Evolutionary conservation across 2,888 invertebrate species (phyloP), one percentile per base, ranked within the genome.

Genomic region (Tillus elongatus): DNA sequence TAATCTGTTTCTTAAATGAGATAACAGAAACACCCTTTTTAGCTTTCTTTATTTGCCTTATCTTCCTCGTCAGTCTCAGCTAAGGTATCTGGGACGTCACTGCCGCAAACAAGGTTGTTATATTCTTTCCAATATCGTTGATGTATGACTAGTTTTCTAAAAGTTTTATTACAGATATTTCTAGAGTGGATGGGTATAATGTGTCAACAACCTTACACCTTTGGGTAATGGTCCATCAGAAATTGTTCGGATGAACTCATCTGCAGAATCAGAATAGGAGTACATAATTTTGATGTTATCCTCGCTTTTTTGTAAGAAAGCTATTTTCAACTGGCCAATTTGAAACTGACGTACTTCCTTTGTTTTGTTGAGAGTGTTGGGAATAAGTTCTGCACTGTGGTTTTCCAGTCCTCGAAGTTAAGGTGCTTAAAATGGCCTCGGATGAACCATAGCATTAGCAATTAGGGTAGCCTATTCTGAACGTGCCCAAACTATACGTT

Each of bases 381-480:
- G 24, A 19, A 19, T 19, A 19, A 19, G 24, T 19, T 19, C 24
- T 19, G 24, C n/a, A n/a, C 6, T 19, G n/a, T 19, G n/a, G 24
- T 19, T 19, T 19, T 19, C 24, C 24, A 19, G 24, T 19, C 24
- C n/a, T 19, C n/a, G n/a, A 19, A 19, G 24, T 19, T n/a, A n/a
- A 19, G n/a, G 24, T 19, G 24, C 24, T 19, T 19, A 27, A 33
- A 42, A 43, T 8, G 45, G 40, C 30, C 30, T 27, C 26, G 46
- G 48, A 9, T 39, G 35, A 38, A 45, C 47, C 35, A 49, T 37
- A 13, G 51, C 46, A 27, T 36, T 41, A 11, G 37, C 33, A 3
- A 49, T 44, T 16, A 44, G 37, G 13, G 40, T 44, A 13, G 39
- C 37, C 51, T 52, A 52, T 41, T 54, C 49, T 2, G 48, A 49